phyloP scores from a whole-genome alignment of 2,888 invertebrate species.

The Arge pagana region DNA sequence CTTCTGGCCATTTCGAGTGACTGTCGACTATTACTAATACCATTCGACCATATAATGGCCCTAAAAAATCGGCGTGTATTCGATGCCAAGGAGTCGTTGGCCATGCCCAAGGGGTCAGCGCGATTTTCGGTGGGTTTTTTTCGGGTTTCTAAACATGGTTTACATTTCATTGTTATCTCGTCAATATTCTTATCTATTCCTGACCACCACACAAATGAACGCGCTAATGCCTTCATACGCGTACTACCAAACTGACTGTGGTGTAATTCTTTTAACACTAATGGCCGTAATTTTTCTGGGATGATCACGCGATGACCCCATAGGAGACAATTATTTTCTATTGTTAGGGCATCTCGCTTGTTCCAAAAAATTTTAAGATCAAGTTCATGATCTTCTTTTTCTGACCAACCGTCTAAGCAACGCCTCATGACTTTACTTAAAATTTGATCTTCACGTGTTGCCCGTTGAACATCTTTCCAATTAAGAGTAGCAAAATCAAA shows the following conservation, averaged over 20 bases:
- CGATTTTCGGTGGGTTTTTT: not conserved
- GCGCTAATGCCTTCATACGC: slow-evolving; percentile 4
- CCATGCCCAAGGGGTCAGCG: not conserved
- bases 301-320: slow-evolving; percentile 25
- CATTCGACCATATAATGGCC: slow-evolving; percentile 4
- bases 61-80: not conserved
- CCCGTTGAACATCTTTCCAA: slow-evolving; percentile 16
- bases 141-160: slow-evolving; percentile 1
- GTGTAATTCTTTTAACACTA: slow-evolving; percentile 13
- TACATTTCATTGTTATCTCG: not conserved
- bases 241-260: not conserved
- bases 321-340: slow-evolving; percentile 22
- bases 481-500: slow-evolving; percentile 21
- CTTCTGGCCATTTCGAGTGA: slow-evolving; percentile 1
- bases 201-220: slow-evolving; percentile 5
- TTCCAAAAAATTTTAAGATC: slow-evolving; percentile 1
- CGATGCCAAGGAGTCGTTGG: not conserved
- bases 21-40: not conserved
- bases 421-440: slow-evolving; percentile 14
- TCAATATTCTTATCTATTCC: slow-evolving; percentile 1
- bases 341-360: slow-evolving; percentile 15
- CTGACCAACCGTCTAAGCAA: slow-evolving; percentile 19
- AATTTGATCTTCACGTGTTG: slow-evolving; percentile 10
- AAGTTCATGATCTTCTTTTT: slow-evolving; percentile 11
- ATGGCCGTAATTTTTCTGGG: slow-evolving; percentile 12